Conservation (phyloP, 2,797 vertebrate genomes). For the Silurus lanzhouensis region DNA sequence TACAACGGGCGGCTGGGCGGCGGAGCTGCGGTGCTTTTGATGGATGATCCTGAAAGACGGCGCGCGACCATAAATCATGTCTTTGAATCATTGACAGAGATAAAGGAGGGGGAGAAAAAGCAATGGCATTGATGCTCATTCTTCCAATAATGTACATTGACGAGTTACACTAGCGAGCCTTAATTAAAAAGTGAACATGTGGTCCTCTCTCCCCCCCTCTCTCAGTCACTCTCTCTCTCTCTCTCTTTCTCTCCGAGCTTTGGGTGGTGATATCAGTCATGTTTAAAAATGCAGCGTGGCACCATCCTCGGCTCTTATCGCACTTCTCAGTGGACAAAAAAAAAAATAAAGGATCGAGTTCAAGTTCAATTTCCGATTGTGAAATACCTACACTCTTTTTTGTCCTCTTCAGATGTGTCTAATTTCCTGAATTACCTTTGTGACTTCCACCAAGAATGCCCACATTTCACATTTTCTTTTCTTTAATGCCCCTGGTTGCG, state of each 20-base stretch:
- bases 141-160: conserved; percentile 99
- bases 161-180: conserved; percentile 99
- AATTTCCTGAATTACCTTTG: background rate
- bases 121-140: conserved; percentile 99
- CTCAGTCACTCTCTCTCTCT: conserved; percentile 52
- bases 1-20: conserved; percentile 97
- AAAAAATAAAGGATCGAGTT: background rate
- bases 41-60: conserved; percentile 99
- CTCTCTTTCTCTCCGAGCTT: conserved; percentile 49
- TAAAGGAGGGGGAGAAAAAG: conserved; percentile 98
- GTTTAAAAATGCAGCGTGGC: conserved; percentile 79
- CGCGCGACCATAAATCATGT: conserved; percentile 99
- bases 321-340: background rate
- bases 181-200: conserved; percentile 95
- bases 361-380: conserved; percentile 9
- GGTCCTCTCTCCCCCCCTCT: conserved; percentile 61
- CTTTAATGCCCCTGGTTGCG: background rate
- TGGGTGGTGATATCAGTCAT: conserved; percentile 75
- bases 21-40: conserved; percentile 90
- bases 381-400: conserved; percentile 44
- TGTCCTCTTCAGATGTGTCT: conserved; percentile 6
- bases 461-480: background rate
- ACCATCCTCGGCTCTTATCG: conserved; percentile 57
- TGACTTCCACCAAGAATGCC: background rate
- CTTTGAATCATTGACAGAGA: conserved; percentile 99